These are phyloP conservation scores for Piprites chloris DNA, from an alignment of 2,113 vertebrate genomes.

Conservation along the genomic window DNA sequence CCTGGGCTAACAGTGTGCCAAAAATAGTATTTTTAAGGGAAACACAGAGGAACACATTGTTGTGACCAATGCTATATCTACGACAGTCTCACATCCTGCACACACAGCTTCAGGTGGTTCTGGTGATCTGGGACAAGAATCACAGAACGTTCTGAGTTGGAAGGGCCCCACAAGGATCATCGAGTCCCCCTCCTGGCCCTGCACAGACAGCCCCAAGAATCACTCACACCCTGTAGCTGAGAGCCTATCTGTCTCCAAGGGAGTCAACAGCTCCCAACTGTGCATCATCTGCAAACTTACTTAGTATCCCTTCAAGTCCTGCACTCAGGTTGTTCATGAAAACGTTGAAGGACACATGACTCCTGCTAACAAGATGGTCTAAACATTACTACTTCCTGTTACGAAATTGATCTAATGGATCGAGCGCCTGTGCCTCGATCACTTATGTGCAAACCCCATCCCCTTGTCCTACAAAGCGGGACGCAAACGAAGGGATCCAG, in stretches of 20 bases:
- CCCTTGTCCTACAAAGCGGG: accelerated
- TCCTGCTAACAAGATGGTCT: background rate
- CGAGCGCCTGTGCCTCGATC: accelerated
- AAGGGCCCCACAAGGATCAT: background rate
- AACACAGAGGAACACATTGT: accelerated
- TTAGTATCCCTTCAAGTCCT: background rate
- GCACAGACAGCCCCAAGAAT: background rate
- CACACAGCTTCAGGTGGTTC: background rate
- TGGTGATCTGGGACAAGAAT: too few relatives aligned
- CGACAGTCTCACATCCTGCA: accelerated
- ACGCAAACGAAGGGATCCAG: accelerated
- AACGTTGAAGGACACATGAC: accelerated
- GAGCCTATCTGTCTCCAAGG: too few relatives aligned
- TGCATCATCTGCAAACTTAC: background rate
- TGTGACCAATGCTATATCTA: accelerated
- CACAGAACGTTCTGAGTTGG: too few relatives aligned
- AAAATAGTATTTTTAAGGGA: accelerated
- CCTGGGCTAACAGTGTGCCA: accelerated
- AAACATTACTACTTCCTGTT: background rate
- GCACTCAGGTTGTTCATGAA: background rate
- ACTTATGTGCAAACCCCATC: background rate
- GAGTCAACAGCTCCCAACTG: background rate
- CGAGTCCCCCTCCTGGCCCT: background rate
- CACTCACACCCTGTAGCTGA: accelerated
- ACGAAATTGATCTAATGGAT: accelerated